phyloP scores from a whole-genome alignment of 2,888 invertebrate genomes.

The Troides aeacus region DNA sequence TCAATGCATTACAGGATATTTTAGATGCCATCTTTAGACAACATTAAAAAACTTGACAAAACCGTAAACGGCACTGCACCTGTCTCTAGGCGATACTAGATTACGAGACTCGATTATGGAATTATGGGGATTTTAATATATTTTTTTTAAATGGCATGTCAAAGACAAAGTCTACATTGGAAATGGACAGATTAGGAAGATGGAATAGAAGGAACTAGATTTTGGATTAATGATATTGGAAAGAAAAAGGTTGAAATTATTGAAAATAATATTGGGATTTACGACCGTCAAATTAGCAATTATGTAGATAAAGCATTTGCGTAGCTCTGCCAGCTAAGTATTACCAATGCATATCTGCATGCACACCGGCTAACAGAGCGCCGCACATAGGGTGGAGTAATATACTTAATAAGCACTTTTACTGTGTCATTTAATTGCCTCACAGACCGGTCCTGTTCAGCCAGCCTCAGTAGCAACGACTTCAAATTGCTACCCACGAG shows the following conservation, averaged over 20 bases:
- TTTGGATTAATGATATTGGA: too few relatives aligned
- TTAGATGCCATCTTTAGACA: constrained; percentile 39
- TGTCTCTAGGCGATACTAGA: constrained; percentile 61
- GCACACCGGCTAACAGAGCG: constrained; percentile 11
- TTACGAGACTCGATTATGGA: constrained; percentile 30
- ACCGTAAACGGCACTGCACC: constrained; percentile 69
- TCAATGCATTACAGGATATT: constrained; percentile 47
- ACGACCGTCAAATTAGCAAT: neutral
- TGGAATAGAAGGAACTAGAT: too few relatives aligned
- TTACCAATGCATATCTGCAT: neutral
- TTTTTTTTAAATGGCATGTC: neutral
- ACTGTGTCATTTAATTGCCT: constrained; percentile 68
- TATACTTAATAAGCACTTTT: constrained; percentile 58
- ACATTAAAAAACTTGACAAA: constrained; percentile 52
- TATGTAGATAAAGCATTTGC: neutral
- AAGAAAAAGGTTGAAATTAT: neutral
- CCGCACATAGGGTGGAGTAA: constrained; percentile 37
- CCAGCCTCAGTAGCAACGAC: constrained; percentile 57
- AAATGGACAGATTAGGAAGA: neutral
- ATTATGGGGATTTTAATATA: constrained; percentile 24
- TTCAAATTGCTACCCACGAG: constrained; percentile 65
- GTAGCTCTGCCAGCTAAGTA: neutral
- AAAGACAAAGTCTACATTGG: neutral
- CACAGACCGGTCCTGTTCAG: constrained; percentile 56
- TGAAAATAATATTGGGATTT: neutral